phyloP scores from a whole-genome alignment of 1,140 invertebrate species.

The Thalassaphorura encarpata region DNA sequence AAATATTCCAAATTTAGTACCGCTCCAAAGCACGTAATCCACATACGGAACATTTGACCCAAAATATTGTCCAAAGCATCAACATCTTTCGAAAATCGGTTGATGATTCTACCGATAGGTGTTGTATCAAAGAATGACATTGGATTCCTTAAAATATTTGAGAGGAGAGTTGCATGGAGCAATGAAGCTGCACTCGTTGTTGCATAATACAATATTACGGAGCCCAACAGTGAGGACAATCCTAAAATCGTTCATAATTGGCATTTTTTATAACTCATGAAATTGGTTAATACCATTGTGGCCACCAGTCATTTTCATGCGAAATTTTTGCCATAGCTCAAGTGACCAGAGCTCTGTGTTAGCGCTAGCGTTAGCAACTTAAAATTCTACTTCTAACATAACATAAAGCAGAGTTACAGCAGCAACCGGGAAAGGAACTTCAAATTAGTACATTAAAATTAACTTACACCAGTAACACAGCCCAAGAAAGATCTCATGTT shows the following conservation, averaged over 20 bases:
- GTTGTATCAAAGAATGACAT: slow-evolving; percentile 76
- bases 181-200: slow-evolving; percentile 31
- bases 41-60: slow-evolving; percentile 21
- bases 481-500: slow-evolving; percentile 35
- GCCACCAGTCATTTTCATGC: not conserved
- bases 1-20: slow-evolving; percentile 16
- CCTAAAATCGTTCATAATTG: slow-evolving; percentile 20
- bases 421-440: no score
- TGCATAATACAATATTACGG: slow-evolving; percentile 25
- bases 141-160: slow-evolving; percentile 38
- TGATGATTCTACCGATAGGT: slow-evolving; percentile 69
- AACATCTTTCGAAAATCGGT: slow-evolving; percentile 75
- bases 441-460: no score
- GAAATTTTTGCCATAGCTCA: slow-evolving; percentile 10
- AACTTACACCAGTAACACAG: not conserved
- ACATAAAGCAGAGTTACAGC: no score
- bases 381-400: no score
- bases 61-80: slow-evolving; percentile 46
- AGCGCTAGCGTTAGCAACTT: no score
- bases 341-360: not conserved
- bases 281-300: not conserved
- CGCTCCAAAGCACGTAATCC: slow-evolving; percentile 30
- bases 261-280: not conserved
- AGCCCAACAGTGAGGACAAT: slow-evolving; percentile 9
- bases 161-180: slow-evolving; percentile 39